Evolutionary conservation across 2,797 vertebrate genomes (phyloP).

Genomic region (Triplophysa bombifrons): DNA sequence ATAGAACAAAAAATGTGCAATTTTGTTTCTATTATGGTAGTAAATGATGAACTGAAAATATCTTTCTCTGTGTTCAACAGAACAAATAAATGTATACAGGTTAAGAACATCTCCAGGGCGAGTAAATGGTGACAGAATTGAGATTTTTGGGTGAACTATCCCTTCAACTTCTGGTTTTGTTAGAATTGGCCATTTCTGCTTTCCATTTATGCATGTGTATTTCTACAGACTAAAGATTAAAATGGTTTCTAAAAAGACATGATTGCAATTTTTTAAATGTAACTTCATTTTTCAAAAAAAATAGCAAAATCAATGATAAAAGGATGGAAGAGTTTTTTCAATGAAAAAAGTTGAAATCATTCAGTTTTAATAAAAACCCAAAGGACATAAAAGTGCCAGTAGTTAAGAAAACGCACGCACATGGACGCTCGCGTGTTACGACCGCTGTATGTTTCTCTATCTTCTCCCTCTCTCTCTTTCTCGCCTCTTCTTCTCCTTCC

Average conservation of each 20-base stretch:
- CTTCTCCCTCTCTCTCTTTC: conserved; percentile 27
- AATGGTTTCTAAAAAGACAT: not conserved
- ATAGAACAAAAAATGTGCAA: too few species aligned
- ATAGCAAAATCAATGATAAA: not conserved
- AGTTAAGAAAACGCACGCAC: not conserved
- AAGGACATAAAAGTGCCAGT: not conserved
- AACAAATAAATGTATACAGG: too few species aligned
- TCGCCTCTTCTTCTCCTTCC: not conserved
- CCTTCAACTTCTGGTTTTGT: too few species aligned
- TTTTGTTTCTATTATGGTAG: too few species aligned
- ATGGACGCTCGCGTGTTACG: not conserved
- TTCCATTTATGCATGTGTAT: too few species aligned
- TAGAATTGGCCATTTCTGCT: too few species aligned
- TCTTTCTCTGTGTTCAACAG: too few species aligned
- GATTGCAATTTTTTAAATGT: not conserved
- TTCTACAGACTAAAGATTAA: not conserved
- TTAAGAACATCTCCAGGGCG: too few species aligned
- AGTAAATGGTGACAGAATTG: too few species aligned
- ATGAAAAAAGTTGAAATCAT: not conserved
- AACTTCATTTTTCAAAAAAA: not conserved
- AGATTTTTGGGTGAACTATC: too few species aligned
- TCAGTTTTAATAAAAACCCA: conserved; percentile 9
- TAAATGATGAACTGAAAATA: too few species aligned
- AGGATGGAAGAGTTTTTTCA: not conserved
- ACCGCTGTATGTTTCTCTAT: not conserved